phyloP scores from a whole-genome alignment of 2,888 invertebrate species.

The Tiphia femorata region DNA sequence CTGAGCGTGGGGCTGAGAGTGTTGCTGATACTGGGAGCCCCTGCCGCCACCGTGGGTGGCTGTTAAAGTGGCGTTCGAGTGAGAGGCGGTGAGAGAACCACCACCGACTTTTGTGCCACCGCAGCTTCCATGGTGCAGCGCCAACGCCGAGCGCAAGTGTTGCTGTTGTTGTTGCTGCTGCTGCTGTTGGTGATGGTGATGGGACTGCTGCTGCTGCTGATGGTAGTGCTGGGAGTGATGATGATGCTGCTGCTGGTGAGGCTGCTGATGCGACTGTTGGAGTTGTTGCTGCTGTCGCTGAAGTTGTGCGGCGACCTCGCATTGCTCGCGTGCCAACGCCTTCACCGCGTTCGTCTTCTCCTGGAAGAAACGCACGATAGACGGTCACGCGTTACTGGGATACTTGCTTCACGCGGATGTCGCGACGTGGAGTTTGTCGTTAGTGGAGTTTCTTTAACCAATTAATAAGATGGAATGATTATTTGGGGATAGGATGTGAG shows the following conservation, averaged over 20 bases:
- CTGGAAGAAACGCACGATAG: conserved; percentile 57
- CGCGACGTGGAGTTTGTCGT: too few species aligned
- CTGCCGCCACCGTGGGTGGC: conserved; percentile 29
- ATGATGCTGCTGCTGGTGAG: conserved; percentile 66
- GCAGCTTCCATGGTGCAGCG: conserved; percentile 30
- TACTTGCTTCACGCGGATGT: conserved; percentile 1
- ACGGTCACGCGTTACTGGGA: too few species aligned
- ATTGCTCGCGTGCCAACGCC: conserved; percentile 71
- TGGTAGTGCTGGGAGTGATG: conserved; percentile 61
- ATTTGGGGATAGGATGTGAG: too few species aligned
- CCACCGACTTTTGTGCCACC: conserved; percentile 43
- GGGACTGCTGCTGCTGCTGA: conserved; percentile 51
- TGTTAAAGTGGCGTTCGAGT: conserved; percentile 38
- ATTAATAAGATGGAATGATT: too few species aligned
- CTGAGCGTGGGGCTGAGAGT: too few species aligned
- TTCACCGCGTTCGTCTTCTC: conserved; percentile 88
- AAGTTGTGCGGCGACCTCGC: conserved; percentile 62
- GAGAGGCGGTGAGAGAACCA: conserved; percentile 24
- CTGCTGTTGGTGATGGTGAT: conserved; percentile 52
- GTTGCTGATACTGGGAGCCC: conserved; percentile 29
- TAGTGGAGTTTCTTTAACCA: too few species aligned
- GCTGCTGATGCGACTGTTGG: conserved; percentile 58
- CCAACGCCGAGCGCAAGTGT: conserved; percentile 36
- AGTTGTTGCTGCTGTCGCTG: conserved; percentile 61
- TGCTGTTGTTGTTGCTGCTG: conserved; percentile 23